phyloP scores from a whole-genome alignment of 2,888 invertebrate genomes.

The Oligia latruncula region DNA sequence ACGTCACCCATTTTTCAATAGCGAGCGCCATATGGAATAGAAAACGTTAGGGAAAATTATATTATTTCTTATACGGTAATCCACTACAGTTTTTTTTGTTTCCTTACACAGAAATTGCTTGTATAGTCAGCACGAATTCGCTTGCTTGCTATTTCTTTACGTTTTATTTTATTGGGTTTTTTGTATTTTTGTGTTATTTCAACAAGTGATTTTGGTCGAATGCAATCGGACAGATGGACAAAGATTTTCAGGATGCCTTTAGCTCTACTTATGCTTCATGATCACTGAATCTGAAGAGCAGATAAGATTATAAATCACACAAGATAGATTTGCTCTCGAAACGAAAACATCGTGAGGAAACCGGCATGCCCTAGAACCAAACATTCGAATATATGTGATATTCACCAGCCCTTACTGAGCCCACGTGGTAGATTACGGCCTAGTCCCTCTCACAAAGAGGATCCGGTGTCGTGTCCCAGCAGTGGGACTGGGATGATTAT shows the following conservation, averaged over 20 bases:
- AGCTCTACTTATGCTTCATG: too few relatives aligned
- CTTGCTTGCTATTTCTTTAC: conserved; percentile 3
- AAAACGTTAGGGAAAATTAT: conserved; percentile 55
- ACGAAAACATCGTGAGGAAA: not conserved
- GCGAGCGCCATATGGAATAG: conserved; percentile 40
- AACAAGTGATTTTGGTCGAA: not conserved
- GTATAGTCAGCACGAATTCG: conserved; percentile 37
- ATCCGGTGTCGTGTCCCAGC: not conserved
- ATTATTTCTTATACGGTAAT: conserved; percentile 62
- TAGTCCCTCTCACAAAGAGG: not conserved
- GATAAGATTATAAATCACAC: not conserved
- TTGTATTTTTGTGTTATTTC: not conserved
- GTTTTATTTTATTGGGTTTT: conserved; percentile 1
- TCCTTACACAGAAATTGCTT: conserved; percentile 37
- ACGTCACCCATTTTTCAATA: conserved; percentile 51
- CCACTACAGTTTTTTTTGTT: conserved; percentile 49
- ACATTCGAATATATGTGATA: not conserved
- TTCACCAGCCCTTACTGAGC: not conserved
- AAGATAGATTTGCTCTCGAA: not conserved
- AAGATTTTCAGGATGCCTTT: not conserved
- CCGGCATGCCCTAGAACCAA: not conserved
- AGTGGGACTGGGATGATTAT: not conserved
- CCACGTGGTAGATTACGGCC: not conserved
- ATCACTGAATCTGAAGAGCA: not conserved
- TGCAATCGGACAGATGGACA: fast-evolving